Percentiles rank a stretch among this genome's conserved stretches.
Conservation (phyloP, 2,797 vertebrate genomes). For the Moxostoma hubbsi region DNA sequence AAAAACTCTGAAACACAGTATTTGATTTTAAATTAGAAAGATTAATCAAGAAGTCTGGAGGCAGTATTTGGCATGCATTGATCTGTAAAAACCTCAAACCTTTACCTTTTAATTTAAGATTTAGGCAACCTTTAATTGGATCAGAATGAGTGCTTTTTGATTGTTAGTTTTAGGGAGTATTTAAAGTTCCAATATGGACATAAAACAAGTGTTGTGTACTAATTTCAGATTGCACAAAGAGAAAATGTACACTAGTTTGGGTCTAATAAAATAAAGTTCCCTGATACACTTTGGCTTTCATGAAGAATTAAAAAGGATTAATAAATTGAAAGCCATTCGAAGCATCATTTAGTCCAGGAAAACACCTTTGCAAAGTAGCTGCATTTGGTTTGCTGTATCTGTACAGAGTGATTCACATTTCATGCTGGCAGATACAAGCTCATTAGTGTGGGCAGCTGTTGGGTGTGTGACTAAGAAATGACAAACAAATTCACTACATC, state of each 20-base stretch:
- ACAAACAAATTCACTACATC: slow-evolving; percentile 1
- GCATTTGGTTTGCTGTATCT: slow-evolving; percentile 6
- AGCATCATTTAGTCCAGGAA: slow-evolving; percentile 23
- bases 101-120: background rate
- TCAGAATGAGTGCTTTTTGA: background rate
- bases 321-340: slow-evolving; percentile 15
- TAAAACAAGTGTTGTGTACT: no score
- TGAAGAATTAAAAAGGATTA: background rate
- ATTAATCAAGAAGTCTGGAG: slow-evolving; percentile 10
- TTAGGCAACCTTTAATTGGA: background rate
- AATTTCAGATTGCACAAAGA: background rate
- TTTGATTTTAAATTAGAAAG: slow-evolving; percentile 19
- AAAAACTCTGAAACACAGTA: background rate
- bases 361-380: slow-evolving; percentile 19
- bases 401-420: slow-evolving; percentile 9
- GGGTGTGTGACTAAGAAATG: slow-evolving; percentile 11
- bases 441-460: slow-evolving; percentile 50
- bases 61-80: background rate
- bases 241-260: background rate
- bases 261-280: background rate
- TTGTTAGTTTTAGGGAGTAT: no score
- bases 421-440: slow-evolving; percentile 33
- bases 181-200: no score
- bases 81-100: background rate
- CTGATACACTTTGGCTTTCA: slow-evolving; percentile 1